phyloP scores from a whole-genome alignment of 37 sponge, comb jelly and placozoan species.

The Cladorhizidae sp. region DNA sequence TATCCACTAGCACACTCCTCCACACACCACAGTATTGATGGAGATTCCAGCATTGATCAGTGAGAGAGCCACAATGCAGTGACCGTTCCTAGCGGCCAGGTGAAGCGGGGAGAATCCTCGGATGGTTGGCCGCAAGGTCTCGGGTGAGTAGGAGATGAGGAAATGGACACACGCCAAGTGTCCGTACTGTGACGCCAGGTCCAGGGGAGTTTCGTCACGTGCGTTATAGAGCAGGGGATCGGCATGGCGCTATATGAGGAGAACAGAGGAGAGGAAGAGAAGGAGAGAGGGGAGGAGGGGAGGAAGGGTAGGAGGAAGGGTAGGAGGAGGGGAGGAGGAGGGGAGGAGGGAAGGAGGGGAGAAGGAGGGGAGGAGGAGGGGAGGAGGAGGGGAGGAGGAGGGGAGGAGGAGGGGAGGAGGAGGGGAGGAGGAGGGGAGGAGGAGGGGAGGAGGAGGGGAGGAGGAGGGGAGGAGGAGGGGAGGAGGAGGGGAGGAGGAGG shows the following conservation, averaged over 20 bases:
- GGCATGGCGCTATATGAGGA: conserved; percentile 40
- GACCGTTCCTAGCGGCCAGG: conserved; percentile 86
- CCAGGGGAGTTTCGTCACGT: conserved; percentile 65
- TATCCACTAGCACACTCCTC: too few relatives aligned
- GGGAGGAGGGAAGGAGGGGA: neutral
- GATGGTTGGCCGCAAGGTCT: conserved; percentile 36
- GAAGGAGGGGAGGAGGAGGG: too few relatives aligned
- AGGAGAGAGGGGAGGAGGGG: neutral
- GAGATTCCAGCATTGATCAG: conserved; percentile 73
- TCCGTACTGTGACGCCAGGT: conserved; percentile 76
- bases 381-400: neutral
- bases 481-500: neutral
- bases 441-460: too few relatives aligned
- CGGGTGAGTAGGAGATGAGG: conserved; percentile 57
- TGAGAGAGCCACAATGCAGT: conserved; percentile 59
- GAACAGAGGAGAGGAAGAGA: neutral
- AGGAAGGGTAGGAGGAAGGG: neutral
- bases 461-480: neutral
- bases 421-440: neutral
- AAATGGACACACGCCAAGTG: conserved; percentile 72
- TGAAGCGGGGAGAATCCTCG: conserved; percentile 69
- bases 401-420: neutral
- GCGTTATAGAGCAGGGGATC: conserved; percentile 52
- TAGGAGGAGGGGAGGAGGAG: too few relatives aligned
- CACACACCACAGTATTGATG: conserved; percentile 69